A percentile compares a stretch with the other conserved stretches of the same genome.
These are phyloP conservation scores for Drosophila lutescens DNA, from an alignment of 2,888 invertebrate species.

Conservation along the genomic window DNA sequence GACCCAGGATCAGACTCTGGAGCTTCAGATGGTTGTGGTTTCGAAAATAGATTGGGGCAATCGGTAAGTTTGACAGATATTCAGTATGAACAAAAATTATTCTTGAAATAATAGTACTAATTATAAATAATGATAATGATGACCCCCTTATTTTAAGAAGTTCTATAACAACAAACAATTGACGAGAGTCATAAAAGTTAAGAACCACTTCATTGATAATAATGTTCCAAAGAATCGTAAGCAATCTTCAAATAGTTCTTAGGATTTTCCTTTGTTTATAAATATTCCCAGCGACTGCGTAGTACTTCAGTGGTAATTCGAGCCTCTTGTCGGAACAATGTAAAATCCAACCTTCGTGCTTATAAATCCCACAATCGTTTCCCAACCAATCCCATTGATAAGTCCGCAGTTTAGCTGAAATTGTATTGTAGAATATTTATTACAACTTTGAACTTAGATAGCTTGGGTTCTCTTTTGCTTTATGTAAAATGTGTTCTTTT, in stretches of 20 bases:
- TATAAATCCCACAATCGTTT: background rate
- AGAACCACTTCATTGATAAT: background rate
- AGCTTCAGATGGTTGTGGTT: slow-evolving; percentile 93
- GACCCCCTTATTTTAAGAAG: no score
- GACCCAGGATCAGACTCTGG: slow-evolving; percentile 95
- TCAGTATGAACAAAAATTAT: no score
- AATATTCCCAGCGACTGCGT: background rate
- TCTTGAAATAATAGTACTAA: no score
- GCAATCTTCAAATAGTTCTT: background rate
- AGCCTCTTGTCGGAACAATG: background rate
- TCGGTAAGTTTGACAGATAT: slow-evolving; percentile 87
- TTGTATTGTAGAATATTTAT: slow-evolving; percentile 59
- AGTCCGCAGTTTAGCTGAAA: slow-evolving; percentile 13
- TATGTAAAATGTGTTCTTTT: slow-evolving; percentile 79
- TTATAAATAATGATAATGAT: no score
- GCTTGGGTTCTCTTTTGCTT: slow-evolving; percentile 63
- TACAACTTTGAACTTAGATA: slow-evolving; percentile 74
- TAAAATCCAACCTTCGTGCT: background rate
- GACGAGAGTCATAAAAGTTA: background rate
- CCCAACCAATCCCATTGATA: slow-evolving; percentile 6
- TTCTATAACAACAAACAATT: background rate
- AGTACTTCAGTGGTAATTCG: background rate
- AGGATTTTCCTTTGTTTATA: background rate
- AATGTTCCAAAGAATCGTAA: background rate
- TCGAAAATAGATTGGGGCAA: slow-evolving; percentile 98